phyloP scores from a whole-genome alignment of 2,797 vertebrate genomes.

The Calcarius lapponicus region DNA sequence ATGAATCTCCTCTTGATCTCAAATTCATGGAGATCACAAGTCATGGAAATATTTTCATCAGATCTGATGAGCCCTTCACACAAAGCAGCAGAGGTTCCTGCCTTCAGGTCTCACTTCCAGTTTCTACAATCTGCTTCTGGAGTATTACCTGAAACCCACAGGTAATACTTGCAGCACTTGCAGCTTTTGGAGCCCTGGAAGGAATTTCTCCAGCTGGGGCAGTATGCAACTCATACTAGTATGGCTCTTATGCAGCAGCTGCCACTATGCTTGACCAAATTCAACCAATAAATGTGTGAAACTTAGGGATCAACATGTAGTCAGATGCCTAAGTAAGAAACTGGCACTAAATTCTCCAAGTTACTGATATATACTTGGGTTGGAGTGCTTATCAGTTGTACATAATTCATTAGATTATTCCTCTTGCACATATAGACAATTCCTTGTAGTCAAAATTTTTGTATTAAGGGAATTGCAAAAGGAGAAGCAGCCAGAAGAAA shows the following conservation, averaged over 20 bases:
- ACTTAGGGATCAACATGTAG: not conserved
- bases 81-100: not conserved
- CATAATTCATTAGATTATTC: not conserved
- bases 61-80: not conserved
- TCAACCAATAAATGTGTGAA: not conserved
- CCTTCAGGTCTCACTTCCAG: not conserved
- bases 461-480: not conserved
- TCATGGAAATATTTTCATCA: not conserved
- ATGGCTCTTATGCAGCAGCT: not conserved
- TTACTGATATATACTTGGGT: not conserved
- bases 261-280: not conserved
- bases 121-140: not conserved
- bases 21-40: not conserved
- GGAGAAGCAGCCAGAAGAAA: not conserved
- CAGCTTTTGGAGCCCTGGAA: not conserved
- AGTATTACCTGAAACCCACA: not conserved
- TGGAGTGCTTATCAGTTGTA: not conserved
- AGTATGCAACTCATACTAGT: not conserved
- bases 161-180: accelerated
- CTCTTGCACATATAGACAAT: not conserved
- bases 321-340: not conserved
- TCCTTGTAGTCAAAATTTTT: not conserved
- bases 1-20: not conserved
- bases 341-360: not conserved
- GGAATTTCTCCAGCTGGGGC: not conserved